Percentiles rank a stretch among this genome's conserved stretches.
These are phyloP conservation scores for Macrobrachium nipponense DNA, from an alignment of 1,140 invertebrate species.

Conservation along the genomic window DNA sequence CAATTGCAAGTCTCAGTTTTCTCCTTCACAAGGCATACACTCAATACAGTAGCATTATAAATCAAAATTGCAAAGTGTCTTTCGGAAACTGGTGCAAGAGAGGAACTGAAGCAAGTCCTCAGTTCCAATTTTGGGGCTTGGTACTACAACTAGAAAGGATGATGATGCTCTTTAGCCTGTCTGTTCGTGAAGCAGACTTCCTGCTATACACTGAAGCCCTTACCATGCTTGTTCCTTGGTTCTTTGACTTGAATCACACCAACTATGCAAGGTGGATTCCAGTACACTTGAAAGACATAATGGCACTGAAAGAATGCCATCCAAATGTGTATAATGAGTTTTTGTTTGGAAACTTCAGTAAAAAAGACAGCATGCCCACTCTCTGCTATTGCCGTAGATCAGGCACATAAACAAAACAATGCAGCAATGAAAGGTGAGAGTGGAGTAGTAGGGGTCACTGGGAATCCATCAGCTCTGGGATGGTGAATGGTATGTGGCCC, in stretches of 20 bases:
- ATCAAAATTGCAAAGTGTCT: slow-evolving; percentile 28
- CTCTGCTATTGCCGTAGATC: no score
- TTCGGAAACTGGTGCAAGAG: slow-evolving; percentile 34
- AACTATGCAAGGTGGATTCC: slow-evolving; percentile 65
- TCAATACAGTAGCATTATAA: not conserved
- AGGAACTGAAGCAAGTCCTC: slow-evolving; percentile 12
- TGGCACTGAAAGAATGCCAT: slow-evolving; percentile 20
- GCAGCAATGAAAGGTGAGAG: slow-evolving; percentile 64
- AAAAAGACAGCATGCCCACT: no score
- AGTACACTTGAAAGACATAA: slow-evolving; percentile 64
- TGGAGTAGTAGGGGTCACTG: slow-evolving; percentile 51
- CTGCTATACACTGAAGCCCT: slow-evolving; percentile 60
- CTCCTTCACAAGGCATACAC: slow-evolving; percentile 35
- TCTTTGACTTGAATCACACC: slow-evolving; percentile 64
- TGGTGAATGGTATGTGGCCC: no score
- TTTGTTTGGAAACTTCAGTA: no score
- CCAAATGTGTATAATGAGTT: no score
- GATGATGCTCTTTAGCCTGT: slow-evolving; percentile 38
- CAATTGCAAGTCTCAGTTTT: slow-evolving; percentile 35
- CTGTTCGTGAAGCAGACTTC: slow-evolving; percentile 62
- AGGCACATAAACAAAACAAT: slow-evolving; percentile 65
- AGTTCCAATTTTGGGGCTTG: slow-evolving; percentile 40
- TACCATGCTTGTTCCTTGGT: slow-evolving; percentile 56
- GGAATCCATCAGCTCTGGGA: no score
- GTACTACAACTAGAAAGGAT: slow-evolving; percentile 46